phyloP scores from a whole-genome alignment of 2,113 vertebrate species.

The Cettia cetti region DNA sequence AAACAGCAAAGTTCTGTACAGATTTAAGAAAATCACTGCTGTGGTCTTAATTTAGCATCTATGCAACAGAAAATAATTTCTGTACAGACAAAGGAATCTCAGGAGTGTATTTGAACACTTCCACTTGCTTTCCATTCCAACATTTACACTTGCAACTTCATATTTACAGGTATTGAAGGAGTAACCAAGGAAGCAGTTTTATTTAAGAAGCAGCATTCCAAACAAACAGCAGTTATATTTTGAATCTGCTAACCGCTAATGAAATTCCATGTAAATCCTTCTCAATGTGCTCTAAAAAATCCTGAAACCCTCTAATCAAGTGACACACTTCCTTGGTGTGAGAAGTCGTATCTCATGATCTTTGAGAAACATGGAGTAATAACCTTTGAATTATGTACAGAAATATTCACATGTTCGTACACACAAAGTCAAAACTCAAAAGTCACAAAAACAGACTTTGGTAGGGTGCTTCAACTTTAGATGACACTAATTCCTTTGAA shows the following conservation, averaged over 20 bases:
- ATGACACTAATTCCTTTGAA: neutral
- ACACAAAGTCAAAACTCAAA: neutral
- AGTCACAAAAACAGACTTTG: neutral
- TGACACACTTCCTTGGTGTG: neutral
- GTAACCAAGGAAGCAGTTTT: neutral
- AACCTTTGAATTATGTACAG: neutral
- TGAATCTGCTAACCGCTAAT: neutral
- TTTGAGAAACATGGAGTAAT: neutral
- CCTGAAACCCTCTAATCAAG: neutral
- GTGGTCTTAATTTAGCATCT: neutral
- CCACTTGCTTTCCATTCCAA: neutral
- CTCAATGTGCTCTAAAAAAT: neutral
- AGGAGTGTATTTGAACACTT: neutral
- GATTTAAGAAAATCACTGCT: neutral
- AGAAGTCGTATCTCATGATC: neutral
- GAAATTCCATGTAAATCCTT: neutral
- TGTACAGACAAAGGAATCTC: neutral
- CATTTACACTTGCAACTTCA: neutral
- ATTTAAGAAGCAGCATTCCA: neutral
- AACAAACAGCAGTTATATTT: neutral
- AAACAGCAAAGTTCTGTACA: neutral
- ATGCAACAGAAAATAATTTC: neutral
- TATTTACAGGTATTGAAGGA: neutral
- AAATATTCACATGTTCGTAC: neutral
- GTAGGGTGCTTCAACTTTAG: neutral